Conservation (phyloP, 2,797 vertebrate species). For the Leptatherina wallacei region DNA sequence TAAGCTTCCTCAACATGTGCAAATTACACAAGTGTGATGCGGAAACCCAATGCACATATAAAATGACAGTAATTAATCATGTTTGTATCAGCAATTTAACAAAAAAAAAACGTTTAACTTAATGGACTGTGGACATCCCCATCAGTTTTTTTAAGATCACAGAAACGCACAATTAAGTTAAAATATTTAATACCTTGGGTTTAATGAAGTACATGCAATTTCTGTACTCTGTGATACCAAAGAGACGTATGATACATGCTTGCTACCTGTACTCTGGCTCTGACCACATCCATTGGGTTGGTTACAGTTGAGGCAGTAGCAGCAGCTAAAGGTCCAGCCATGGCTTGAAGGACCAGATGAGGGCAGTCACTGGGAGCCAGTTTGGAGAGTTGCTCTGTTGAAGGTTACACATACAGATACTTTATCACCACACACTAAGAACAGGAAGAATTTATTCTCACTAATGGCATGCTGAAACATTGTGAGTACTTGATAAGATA, state of each 20-base stretch:
- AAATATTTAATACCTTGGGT: not conserved
- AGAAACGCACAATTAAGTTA: not conserved
- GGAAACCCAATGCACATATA: too few relatives aligned
- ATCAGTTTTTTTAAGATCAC: not conserved
- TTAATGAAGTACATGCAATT: not conserved
- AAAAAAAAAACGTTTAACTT: not conserved
- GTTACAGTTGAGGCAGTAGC: constrained; percentile 95
- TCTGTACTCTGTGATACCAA: not conserved
- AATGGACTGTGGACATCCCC: not conserved
- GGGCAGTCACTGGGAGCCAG: constrained; percentile 93
- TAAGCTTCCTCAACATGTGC: too few relatives aligned
- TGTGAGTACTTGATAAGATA: not conserved
- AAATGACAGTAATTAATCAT: too few relatives aligned
- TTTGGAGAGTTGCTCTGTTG: constrained; percentile 91
- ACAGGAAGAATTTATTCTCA: not conserved
- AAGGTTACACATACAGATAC: constrained; percentile 30
- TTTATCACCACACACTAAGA: not conserved
- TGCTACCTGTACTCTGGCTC: constrained; percentile 94
- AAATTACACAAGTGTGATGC: too few relatives aligned
- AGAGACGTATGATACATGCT: not conserved
- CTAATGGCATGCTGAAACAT: not conserved
- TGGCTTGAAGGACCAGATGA: constrained; percentile 93
- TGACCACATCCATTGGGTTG: constrained; percentile 97
- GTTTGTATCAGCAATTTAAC: too few relatives aligned
- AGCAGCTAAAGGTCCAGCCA: constrained; percentile 93